These are phyloP conservation scores for Plusia festucae DNA, from an alignment of 2,888 invertebrate species.

Conservation along the genomic window DNA sequence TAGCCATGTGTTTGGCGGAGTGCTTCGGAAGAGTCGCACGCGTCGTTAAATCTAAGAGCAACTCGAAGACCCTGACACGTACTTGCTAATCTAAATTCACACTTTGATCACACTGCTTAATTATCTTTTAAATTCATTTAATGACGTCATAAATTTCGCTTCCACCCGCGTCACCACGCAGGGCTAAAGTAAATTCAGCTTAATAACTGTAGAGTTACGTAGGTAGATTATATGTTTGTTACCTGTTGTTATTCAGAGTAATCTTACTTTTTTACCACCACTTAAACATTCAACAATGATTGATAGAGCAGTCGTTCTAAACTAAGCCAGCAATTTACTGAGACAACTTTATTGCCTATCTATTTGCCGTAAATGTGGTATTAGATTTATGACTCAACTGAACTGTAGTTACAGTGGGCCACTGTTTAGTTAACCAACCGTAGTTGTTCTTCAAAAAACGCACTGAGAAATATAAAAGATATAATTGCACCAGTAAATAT, in stretches of 20 bases:
- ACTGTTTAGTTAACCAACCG: constrained; percentile 34
- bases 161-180: not conserved
- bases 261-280: constrained; percentile 48
- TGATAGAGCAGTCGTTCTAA: constrained; percentile 64
- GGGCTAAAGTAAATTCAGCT: not conserved
- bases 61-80: not conserved
- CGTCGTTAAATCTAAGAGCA: not conserved
- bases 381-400: constrained; percentile 69
- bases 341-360: constrained; percentile 73
- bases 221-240: constrained; percentile 46
- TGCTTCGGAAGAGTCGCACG: not conserved
- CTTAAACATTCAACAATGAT: constrained; percentile 60
- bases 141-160: constrained; percentile 1
- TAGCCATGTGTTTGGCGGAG: not conserved
- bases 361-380: constrained; percentile 69
- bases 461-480: constrained; percentile 24
- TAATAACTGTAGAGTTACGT: constrained; percentile 36
- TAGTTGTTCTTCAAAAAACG: constrained; percentile 25
- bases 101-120: not conserved
- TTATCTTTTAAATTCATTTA: not conserved
- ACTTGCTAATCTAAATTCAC: not conserved
- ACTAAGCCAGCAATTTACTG: constrained; percentile 61
- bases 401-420: constrained; percentile 20
- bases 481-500: constrained; percentile 30
- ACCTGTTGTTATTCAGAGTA: constrained; percentile 49